Conservation (phyloP, 64 coral and sea anemone species). For the Acropora yongei region DNA sequence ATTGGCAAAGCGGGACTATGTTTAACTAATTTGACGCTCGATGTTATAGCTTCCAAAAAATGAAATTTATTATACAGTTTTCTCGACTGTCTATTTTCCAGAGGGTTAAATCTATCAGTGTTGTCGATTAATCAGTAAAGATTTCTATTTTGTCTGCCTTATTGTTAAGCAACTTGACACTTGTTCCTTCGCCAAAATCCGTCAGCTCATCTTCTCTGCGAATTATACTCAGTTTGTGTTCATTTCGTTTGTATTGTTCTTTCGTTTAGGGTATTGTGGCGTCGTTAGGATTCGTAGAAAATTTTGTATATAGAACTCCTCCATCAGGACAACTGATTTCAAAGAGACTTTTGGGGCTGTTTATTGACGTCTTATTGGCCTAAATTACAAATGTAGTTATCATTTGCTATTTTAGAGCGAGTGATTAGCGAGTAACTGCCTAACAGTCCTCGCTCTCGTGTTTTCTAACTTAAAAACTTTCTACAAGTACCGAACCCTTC, state of each 20-base stretch:
- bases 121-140: conserved; percentile 9
- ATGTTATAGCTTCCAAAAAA: no score
- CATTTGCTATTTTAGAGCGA: background rate
- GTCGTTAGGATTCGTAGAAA: background rate
- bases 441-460: background rate
- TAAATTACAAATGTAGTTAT: background rate
- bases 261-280: background rate
- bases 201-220: background rate
- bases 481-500: background rate
- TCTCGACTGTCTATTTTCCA: no score
- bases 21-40: background rate
- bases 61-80: no score
- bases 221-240: background rate
- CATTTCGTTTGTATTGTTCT: background rate
- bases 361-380: conserved; percentile 16
- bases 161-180: background rate
- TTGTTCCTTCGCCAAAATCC: background rate
- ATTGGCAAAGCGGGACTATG: background rate
- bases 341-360: background rate
- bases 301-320: conserved; percentile 3
- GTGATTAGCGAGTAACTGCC: background rate
- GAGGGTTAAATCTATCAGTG: background rate
- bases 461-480: background rate
- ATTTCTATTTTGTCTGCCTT: background rate
- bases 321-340: conserved; percentile 4